phyloP scores from a whole-genome alignment of 1,140 invertebrate species.

The Eufriesea mexicana region DNA sequence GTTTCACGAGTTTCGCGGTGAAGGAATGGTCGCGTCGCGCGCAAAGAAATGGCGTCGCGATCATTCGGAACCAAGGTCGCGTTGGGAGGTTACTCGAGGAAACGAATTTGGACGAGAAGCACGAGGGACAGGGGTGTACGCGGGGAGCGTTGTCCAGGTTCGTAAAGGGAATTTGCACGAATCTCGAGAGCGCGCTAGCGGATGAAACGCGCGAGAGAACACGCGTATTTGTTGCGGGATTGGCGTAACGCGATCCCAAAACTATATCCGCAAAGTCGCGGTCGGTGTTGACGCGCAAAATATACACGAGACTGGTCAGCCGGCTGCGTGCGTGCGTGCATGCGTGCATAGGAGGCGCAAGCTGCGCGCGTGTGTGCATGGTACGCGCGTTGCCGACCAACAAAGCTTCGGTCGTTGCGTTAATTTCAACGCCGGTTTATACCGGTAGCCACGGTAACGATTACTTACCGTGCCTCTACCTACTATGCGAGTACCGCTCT shows the following conservation, averaged over 20 bases:
- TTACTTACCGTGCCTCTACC: slow-evolving; percentile 53
- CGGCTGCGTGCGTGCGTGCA: background rate
- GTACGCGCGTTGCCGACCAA: background rate
- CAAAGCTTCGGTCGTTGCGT: slow-evolving; percentile 50
- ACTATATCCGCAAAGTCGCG: slow-evolving; percentile 57
- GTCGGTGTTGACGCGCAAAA: slow-evolving; percentile 59
- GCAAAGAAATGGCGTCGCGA: no score
- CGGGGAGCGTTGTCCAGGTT: background rate
- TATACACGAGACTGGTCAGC: slow-evolving; percentile 8
- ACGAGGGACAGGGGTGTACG: no score
- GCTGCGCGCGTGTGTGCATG: background rate
- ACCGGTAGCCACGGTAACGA: slow-evolving; percentile 71
- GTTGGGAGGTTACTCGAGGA: no score
- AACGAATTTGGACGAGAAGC: no score
- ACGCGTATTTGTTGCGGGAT: slow-evolving; percentile 50
- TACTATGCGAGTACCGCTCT: background rate
- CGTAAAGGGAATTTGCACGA: background rate
- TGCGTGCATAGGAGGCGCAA: background rate
- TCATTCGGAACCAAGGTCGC: no score
- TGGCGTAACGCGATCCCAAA: slow-evolving; percentile 63
- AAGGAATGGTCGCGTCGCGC: no score
- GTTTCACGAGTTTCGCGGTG: background rate
- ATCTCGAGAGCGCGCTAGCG: background rate
- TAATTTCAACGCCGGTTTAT: slow-evolving; percentile 70
- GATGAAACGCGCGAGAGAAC: slow-evolving; percentile 16